phyloP scores from a whole-genome alignment of 2,797 vertebrate species.

The Alca torda region DNA sequence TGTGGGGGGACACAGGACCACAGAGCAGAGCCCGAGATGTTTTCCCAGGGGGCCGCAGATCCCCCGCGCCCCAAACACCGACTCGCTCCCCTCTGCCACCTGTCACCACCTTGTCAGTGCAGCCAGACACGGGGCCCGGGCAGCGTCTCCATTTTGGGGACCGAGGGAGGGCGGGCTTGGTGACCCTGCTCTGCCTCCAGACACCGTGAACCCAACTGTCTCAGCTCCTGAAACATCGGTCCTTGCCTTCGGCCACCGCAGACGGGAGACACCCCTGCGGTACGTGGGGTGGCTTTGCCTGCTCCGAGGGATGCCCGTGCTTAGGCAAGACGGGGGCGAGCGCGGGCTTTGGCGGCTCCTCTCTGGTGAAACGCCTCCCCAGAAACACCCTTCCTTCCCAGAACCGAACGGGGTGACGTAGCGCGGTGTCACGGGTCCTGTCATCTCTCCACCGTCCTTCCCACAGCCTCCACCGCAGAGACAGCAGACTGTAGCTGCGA shows the following conservation, averaged over 20 bases:
- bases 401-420: neutral
- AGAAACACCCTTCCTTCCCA: neutral
- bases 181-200: neutral
- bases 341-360: neutral
- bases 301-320: neutral
- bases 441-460: neutral
- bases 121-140: neutral
- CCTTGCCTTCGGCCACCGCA: neutral
- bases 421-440: neutral
- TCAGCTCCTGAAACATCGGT: neutral
- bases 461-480: neutral
- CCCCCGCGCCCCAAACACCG: neutral
- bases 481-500: neutral
- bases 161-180: neutral
- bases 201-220: neutral
- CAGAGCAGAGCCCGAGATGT: neutral
- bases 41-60: neutral
- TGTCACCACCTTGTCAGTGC: neutral
- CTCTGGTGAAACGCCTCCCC: neutral
- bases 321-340: neutral
- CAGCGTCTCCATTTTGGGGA: neutral
- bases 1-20: too few species aligned
- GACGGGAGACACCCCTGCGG: neutral
- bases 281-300: neutral
- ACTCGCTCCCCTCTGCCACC: neutral